Evolutionary conservation across 2,113 vertebrate species (phyloP), one percentile per base, ranked within the genome.

Genomic region (Morone chrysops): DNA sequence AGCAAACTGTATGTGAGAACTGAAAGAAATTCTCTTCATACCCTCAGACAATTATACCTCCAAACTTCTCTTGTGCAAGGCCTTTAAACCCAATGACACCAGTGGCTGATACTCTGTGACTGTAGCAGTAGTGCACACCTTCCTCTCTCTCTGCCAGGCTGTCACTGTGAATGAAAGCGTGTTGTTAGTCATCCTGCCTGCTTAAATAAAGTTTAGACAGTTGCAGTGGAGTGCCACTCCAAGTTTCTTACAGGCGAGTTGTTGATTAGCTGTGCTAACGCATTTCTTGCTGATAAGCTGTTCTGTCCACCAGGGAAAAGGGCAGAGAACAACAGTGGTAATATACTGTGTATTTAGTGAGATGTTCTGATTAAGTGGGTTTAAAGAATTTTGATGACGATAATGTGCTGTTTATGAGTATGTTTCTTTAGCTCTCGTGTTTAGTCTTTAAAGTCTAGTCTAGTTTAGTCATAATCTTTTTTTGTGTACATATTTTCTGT

Each of bases 181-280:
- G 68, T 82, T 78, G 69, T 92, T 78, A 81, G 82, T 87, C 87
- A 84, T 74, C 69, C 67, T 90, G 83, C 47, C 78, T 3, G 68
- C 20, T 70, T 71, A 66, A 79, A 86, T 87, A 86, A 85, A 81
- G 76, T 81, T 76, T 57, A 75, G 68, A 73, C 73, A 56, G 41
- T 81, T 70, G 47, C 70, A 68, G 53, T 50, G 53, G 47, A 70
- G 51, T 65, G 84, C 80, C 85, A 75, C 73, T 83, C 83, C 69
- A 65, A 50, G 78, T 81, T 85, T 86, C 83, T 72, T 74, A 47
- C 51, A 43, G 60, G 40, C 36, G 1, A 67, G 67, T 54, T 53
- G 66, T 85, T 87, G 78, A 81, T 88, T 87, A 85, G 48, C 73
- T 69, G 38, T 47, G 75, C 74, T 83, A 87, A 86, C 87, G 69